These are phyloP conservation scores for Drosophila ochracea DNA, from an alignment of 2,888 invertebrate species.

Conservation along the genomic window DNA sequence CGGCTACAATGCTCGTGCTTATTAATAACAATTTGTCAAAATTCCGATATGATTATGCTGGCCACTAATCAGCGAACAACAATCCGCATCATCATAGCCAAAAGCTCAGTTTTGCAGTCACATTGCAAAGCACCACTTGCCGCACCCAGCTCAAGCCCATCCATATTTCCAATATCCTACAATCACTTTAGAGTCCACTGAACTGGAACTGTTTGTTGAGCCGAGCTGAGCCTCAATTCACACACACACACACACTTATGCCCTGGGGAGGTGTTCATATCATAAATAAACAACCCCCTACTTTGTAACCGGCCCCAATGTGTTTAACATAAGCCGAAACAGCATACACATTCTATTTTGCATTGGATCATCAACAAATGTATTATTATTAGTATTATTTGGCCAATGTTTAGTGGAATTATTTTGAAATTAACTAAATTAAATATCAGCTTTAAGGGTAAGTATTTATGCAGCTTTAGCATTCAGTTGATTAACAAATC, in stretches of 20 bases:
- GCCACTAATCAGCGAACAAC: neutral
- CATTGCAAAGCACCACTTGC: neutral
- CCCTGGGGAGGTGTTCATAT: neutral
- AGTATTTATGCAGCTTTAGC: neutral
- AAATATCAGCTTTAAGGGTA: neutral
- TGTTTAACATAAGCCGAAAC: constrained; percentile 5
- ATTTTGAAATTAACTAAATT: neutral
- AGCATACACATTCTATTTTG: neutral
- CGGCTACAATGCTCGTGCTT: neutral
- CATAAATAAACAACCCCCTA: neutral
- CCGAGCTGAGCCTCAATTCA: constrained; percentile 3
- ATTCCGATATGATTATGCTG: neutral
- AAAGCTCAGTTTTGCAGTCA: neutral
- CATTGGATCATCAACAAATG: constrained; percentile 4
- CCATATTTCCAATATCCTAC: constrained; percentile 29
- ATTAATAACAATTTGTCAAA: constrained; percentile 1
- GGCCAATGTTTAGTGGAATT: neutral
- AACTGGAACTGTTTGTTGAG: constrained; percentile 64
- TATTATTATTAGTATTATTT: neutral
- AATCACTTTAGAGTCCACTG: constrained; percentile 72
- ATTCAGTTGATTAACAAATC: neutral
- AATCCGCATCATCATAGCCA: neutral
- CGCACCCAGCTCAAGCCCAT: too few relatives aligned
- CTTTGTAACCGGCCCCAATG: neutral
- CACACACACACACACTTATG: neutral